phyloP scores from a whole-genome alignment of 1,140 invertebrate species.

The Matsumurasca onukii region DNA sequence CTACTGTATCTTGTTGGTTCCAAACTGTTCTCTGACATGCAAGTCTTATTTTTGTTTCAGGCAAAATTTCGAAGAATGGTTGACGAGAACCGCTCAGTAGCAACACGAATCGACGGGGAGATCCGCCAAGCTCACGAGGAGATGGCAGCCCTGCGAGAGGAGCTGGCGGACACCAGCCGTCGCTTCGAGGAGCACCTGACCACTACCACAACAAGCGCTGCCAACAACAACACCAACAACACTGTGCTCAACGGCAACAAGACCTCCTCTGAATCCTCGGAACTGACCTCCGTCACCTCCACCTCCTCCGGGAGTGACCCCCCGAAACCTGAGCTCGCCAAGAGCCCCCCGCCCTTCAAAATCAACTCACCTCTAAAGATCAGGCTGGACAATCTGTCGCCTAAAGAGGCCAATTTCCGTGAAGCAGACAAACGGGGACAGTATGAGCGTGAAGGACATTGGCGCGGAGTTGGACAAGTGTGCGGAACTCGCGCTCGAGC shows the following conservation, averaged over 20 bases:
- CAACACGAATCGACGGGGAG: slow-evolving; percentile 61
- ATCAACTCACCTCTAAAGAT: slow-evolving; percentile 22
- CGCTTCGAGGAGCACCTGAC: slow-evolving; percentile 45
- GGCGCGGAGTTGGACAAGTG: not conserved
- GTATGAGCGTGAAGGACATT: not conserved
- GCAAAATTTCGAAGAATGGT: slow-evolving; percentile 69
- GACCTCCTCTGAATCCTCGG: slow-evolving; percentile 20
- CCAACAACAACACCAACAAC: slow-evolving; percentile 34
- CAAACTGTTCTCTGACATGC: too few species aligned
- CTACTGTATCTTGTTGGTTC: too few species aligned
- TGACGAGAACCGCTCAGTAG: slow-evolving; percentile 66
- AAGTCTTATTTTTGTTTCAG: slow-evolving; percentile 41
- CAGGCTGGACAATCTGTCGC: slow-evolving; percentile 24
- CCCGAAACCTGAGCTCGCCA: not conserved
- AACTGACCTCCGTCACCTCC: not conserved
- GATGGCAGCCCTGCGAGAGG: slow-evolving; percentile 55
- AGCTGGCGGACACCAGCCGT: slow-evolving; percentile 55
- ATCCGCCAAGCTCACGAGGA: slow-evolving; percentile 60
- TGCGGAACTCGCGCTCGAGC: slow-evolving; percentile 11
- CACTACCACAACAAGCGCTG: not conserved
- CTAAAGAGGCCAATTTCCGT: slow-evolving; percentile 21
- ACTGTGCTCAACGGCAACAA: slow-evolving; percentile 25
- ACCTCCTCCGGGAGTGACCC: not conserved
- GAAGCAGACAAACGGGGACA: slow-evolving; percentile 2
- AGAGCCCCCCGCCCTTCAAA: not conserved